These are phyloP conservation scores for Rhingia campestris DNA, from an alignment of 2,888 invertebrate genomes.

Conservation along the genomic window DNA sequence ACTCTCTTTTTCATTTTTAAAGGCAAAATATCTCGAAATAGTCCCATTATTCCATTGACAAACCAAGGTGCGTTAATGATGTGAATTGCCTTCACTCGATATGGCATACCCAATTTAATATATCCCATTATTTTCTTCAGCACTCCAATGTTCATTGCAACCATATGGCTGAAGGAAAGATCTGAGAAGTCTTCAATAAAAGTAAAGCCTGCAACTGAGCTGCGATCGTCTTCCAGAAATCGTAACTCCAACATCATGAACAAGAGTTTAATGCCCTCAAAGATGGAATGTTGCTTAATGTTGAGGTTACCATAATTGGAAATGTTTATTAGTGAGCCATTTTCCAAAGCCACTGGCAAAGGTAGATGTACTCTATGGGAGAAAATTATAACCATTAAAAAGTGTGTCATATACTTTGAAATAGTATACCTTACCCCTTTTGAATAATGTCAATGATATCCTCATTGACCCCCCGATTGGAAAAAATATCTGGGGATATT, in stretches of 20 bases:
- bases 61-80: constrained; percentile 84
- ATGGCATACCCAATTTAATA: constrained; percentile 85
- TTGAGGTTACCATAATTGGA: constrained; percentile 83
- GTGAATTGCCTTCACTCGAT: constrained; percentile 85
- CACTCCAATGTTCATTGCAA: constrained; percentile 84
- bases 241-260: constrained; percentile 85
- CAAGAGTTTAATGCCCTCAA: constrained; percentile 83
- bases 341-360: constrained; percentile 77
- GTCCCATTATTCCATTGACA: constrained; percentile 84
- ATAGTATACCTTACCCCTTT: constrained; percentile 64
- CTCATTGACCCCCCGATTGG: constrained; percentile 58
- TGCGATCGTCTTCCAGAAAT: constrained; percentile 85
- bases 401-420: neutral
- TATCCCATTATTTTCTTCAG: constrained; percentile 84
- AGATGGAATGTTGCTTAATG: constrained; percentile 81
- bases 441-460: constrained; percentile 68
- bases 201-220: constrained; percentile 83
- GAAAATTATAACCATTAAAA: neutral
- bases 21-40: constrained; percentile 84
- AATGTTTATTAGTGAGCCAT: constrained; percentile 82
- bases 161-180: constrained; percentile 83
- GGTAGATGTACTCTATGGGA: constrained; percentile 73
- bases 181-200: constrained; percentile 84
- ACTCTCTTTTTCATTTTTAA: constrained; percentile 85
- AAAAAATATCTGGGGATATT: constrained; percentile 84